Evolutionary conservation across 2,888 invertebrate species (phyloP).

Genomic region (Pristionchus maxplancki): DNA sequence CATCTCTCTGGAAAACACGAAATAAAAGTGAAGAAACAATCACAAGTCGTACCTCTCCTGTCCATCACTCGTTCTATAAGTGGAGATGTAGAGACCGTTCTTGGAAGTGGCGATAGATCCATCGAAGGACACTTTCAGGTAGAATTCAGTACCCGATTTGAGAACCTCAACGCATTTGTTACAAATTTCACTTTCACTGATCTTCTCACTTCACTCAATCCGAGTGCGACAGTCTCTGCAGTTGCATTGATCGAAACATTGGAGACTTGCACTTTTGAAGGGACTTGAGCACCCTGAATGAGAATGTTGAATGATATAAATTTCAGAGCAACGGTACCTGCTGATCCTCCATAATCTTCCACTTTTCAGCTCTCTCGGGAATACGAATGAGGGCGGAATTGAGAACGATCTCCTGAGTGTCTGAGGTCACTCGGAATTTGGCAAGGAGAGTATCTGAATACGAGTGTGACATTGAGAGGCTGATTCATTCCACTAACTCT

Average conservation of each 20-base stretch:
- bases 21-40: not conserved
- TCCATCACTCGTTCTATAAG: slow-evolving; percentile 63
- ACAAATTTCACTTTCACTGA: not conserved
- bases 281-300: not conserved
- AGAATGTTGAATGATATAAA: not conserved
- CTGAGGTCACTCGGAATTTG: slow-evolving; percentile 11
- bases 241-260: not conserved
- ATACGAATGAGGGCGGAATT: not conserved
- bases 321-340: not conserved
- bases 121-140: slow-evolving; percentile 63
- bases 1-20: slow-evolving; percentile 41
- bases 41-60: slow-evolving; percentile 53
- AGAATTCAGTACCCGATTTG: slow-evolving; percentile 6
- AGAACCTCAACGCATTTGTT: not conserved
- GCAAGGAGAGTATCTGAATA: slow-evolving; percentile 15
- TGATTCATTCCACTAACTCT: not conserved
- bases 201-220: not conserved
- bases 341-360: not conserved
- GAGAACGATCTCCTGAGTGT: slow-evolving; percentile 24
- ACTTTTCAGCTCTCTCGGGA: slow-evolving; percentile 4
- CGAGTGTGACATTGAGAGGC: not conserved
- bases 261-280: not conserved
- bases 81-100: slow-evolving; percentile 66
- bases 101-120: slow-evolving; percentile 60
- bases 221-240: slow-evolving; percentile 12